Evolutionary conservation across 2,888 invertebrate genomes (phyloP).

Genomic region (Geotrupes spiniger): DNA sequence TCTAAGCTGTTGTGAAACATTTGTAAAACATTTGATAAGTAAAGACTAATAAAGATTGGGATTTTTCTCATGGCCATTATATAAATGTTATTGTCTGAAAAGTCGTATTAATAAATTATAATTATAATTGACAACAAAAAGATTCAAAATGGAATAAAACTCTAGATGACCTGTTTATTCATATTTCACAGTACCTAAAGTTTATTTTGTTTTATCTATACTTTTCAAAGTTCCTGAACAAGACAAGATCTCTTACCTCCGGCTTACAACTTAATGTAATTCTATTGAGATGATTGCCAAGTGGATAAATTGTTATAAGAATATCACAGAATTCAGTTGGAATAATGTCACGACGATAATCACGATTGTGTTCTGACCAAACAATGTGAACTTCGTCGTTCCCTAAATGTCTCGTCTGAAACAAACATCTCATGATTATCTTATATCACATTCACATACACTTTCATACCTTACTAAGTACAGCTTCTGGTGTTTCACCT

Average conservation of each 20-base stretch:
- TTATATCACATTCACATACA: neutral
- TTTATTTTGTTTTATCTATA: too few species aligned
- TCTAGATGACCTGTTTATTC: too few species aligned
- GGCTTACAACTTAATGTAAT: slow-evolving; percentile 85
- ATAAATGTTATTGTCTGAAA: too few species aligned
- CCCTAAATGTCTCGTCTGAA: slow-evolving; percentile 87
- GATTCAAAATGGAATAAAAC: too few species aligned
- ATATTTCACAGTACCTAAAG: too few species aligned
- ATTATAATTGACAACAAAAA: too few species aligned
- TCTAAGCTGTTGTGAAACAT: too few species aligned
- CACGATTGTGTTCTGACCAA: slow-evolving; percentile 96
- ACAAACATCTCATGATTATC: slow-evolving; percentile 24
- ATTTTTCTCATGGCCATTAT: too few species aligned
- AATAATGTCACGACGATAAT: slow-evolving; percentile 94
- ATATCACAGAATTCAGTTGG: slow-evolving; percentile 99
- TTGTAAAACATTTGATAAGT: too few species aligned
- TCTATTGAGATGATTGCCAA: slow-evolving; percentile 80
- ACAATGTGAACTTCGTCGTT: slow-evolving; percentile 99
- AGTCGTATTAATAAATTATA: too few species aligned
- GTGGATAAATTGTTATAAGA: slow-evolving; percentile 92
- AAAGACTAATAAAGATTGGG: too few species aligned
- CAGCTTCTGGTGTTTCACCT: slow-evolving; percentile 80
- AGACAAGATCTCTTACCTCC: slow-evolving; percentile 60
- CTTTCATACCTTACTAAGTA: slow-evolving; percentile 71
- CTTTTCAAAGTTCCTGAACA: too few species aligned